Conservation (phyloP, 2,113 vertebrate species). For the Amphilophus citrinellus region DNA sequence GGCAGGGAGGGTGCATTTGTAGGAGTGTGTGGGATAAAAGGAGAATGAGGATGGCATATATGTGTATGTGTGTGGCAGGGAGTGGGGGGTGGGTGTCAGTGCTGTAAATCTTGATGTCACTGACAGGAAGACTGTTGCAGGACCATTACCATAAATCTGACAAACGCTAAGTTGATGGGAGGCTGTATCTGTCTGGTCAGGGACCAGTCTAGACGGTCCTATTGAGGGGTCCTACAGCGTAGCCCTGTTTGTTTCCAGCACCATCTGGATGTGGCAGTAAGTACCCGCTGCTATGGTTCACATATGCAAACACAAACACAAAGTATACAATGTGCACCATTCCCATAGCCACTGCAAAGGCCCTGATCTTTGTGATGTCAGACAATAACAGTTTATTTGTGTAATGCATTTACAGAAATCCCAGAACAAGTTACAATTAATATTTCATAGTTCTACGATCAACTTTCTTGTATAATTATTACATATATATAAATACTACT, state of each 20-base stretch:
- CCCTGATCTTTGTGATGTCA: constrained; percentile 22
- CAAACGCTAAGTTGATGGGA: constrained; percentile 99
- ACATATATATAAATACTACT: not conserved
- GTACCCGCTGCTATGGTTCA: constrained; percentile 92
- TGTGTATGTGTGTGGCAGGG: constrained; percentile 60
- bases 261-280: constrained; percentile 99
- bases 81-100: constrained; percentile 67
- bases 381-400: constrained; percentile 16
- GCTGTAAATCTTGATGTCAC: constrained; percentile 98
- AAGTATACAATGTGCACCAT: constrained; percentile 87
- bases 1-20: constrained; percentile 29
- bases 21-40: constrained; percentile 35
- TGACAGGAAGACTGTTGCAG: constrained; percentile 98
- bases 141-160: constrained; percentile 99
- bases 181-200: constrained; percentile 99
- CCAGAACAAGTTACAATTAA: not conserved
- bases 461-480: not conserved
- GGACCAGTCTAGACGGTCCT: constrained; percentile 99
- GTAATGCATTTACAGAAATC: constrained; percentile 8
- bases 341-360: constrained; percentile 83
- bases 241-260: constrained; percentile 96
- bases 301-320: constrained; percentile 73
- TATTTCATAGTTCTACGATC: not conserved
- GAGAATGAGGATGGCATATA: constrained; percentile 53
- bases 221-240: constrained; percentile 98